These are phyloP conservation scores for Hipposideros larvatus DNA, from an alignment of 2,797 vertebrate genomes.

Conservation along the genomic window DNA sequence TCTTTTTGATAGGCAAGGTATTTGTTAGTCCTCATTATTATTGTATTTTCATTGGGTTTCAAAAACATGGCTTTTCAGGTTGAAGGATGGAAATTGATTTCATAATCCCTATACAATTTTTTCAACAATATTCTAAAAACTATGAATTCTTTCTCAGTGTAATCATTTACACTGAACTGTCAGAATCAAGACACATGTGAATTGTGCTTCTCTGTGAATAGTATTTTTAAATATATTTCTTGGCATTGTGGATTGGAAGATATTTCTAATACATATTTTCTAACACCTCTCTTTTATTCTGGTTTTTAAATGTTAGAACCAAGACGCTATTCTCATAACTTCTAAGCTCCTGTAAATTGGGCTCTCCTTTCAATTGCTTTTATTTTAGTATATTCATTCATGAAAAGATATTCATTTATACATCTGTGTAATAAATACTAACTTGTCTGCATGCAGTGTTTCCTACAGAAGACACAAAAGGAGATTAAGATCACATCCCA, in stretches of 20 bases:
- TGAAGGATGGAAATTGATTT: constrained; percentile 35
- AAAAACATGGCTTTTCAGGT: constrained; percentile 31
- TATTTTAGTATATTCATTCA: neutral
- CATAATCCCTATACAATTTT: neutral
- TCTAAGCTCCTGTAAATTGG: neutral
- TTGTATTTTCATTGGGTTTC: neutral
- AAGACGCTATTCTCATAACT: neutral
- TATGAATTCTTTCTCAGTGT: neutral
- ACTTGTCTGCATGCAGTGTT: neutral
- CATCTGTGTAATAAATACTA: neutral
- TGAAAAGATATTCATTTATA: neutral
- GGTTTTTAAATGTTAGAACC: neutral
- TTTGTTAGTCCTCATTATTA: constrained; percentile 14
- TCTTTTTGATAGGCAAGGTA: neutral
- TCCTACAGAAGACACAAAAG: neutral
- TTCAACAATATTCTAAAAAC: constrained; percentile 19
- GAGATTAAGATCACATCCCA: neutral
- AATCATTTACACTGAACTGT: neutral
- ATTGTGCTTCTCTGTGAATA: constrained; percentile 45
- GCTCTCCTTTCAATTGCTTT: neutral
- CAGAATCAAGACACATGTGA: neutral
- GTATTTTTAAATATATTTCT: constrained; percentile 23
- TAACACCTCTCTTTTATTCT: constrained; percentile 31
- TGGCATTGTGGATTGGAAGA: constrained; percentile 47
- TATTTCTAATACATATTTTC: constrained; percentile 33